A percentile compares a stretch with the other conserved stretches of the same genome.
phyloP scores from a whole-genome alignment of 2,888 invertebrate species.

The Drosophila meridiana region DNA sequence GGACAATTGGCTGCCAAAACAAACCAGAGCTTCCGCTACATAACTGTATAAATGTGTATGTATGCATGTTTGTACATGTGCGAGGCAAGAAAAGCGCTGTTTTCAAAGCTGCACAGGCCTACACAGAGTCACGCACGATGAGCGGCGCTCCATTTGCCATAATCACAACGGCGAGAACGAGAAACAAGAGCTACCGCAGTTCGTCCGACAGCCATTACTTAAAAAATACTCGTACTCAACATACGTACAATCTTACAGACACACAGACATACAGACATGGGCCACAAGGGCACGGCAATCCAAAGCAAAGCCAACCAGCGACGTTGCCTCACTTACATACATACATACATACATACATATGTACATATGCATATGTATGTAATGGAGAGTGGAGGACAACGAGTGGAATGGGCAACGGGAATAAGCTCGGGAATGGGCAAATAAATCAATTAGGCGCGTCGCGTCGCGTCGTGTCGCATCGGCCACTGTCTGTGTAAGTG shows the following conservation, averaged over 20 bases:
- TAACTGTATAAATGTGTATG: conserved; percentile 1
- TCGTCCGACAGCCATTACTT: conserved; percentile 54
- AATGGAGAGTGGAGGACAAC: background rate
- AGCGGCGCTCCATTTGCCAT: conserved; percentile 34
- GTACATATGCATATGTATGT: background rate
- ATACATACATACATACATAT: background rate
- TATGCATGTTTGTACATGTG: background rate
- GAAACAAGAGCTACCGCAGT: conserved; percentile 16
- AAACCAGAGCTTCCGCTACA: conserved; percentile 32
- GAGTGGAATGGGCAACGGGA: conserved; percentile 28
- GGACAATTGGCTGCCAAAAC: conserved; percentile 38
- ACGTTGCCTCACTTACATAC: background rate
- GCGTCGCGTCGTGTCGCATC: conserved; percentile 65
- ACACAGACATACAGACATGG: conserved; percentile 21
- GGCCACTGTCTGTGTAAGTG: conserved; percentile 45
- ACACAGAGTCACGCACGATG: conserved; percentile 47
- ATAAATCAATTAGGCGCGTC: conserved; percentile 76
- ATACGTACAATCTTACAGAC: conserved; percentile 10
- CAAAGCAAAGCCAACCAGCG: conserved; percentile 60
- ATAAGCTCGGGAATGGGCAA: conserved; percentile 44
- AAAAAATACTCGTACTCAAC: conserved; percentile 43
- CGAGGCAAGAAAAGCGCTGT: conserved; percentile 2
- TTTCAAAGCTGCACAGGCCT: conserved; percentile 26
- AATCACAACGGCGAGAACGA: conserved; percentile 25
- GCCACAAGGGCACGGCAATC: conserved; percentile 29